These are phyloP conservation scores for Perca schrenkii DNA, from an alignment of 2,113 vertebrate species.

Conservation along the genomic window DNA sequence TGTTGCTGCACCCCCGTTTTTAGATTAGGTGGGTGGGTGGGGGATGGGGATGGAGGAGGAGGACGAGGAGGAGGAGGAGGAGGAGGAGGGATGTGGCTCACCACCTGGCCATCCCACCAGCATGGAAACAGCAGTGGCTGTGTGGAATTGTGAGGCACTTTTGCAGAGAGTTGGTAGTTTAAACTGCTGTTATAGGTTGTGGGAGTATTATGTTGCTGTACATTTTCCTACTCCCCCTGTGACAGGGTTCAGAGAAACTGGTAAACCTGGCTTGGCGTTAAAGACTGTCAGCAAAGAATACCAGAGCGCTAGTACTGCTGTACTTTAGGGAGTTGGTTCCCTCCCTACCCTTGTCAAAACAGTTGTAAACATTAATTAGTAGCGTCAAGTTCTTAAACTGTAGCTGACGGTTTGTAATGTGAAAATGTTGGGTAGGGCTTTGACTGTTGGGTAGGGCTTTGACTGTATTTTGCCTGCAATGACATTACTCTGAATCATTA, in stretches of 20 bases:
- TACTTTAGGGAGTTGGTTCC: slow-evolving; percentile 13
- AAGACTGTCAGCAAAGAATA: slow-evolving; percentile 34
- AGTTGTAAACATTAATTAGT: slow-evolving; percentile 42
- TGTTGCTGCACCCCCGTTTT: slow-evolving; percentile 76
- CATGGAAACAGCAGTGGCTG: neutral
- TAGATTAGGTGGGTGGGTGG: slow-evolving; percentile 48
- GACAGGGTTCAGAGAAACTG: neutral
- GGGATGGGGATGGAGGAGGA: slow-evolving; percentile 18
- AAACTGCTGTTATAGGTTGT: neutral
- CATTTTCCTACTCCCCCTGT: neutral
- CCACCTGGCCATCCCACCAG: slow-evolving; percentile 23
- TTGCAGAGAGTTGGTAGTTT: neutral
- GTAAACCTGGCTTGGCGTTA: slow-evolving; percentile 3
- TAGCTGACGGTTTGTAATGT: neutral
- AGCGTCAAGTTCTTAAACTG: no score
- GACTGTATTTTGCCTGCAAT: no score
- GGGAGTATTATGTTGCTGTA: neutral
- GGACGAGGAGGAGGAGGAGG: neutral
- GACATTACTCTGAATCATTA: no score
- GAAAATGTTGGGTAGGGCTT: neutral
- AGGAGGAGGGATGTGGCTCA: slow-evolving; percentile 22
- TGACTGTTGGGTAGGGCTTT: neutral
- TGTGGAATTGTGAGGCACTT: neutral
- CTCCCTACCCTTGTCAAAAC: slow-evolving; percentile 28
- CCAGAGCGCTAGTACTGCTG: neutral